phyloP scores from a whole-genome alignment of 2,888 invertebrate genomes.

The Macaria notata region DNA sequence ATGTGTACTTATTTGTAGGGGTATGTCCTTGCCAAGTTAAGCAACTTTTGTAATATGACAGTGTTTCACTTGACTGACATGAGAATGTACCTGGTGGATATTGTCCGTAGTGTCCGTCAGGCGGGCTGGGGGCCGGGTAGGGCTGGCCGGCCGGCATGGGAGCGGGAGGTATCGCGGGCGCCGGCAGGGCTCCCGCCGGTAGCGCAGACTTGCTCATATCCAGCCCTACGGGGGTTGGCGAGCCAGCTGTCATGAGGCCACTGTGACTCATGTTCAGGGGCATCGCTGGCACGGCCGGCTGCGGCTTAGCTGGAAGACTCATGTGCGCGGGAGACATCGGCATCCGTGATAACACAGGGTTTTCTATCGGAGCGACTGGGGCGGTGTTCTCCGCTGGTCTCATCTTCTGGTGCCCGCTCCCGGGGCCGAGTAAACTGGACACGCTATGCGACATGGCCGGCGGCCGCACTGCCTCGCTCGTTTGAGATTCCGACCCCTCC shows the following conservation, averaged over 20 bases:
- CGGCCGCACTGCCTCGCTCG: slow-evolving; percentile 33
- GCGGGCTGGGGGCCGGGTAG: slow-evolving; percentile 52
- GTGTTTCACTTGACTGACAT: too few relatives aligned
- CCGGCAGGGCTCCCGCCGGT: slow-evolving; percentile 31
- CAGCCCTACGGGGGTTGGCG: slow-evolving; percentile 41
- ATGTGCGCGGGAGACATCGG: slow-evolving; percentile 12
- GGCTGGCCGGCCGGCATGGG: slow-evolving; percentile 44
- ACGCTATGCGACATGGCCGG: slow-evolving; percentile 69
- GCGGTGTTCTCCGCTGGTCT: slow-evolving; percentile 45
- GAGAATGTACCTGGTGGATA: slow-evolving; percentile 61
- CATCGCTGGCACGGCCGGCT: slow-evolving; percentile 36
- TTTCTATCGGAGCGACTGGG: slow-evolving; percentile 46
- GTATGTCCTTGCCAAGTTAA: too few relatives aligned
- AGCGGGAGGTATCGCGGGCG: slow-evolving; percentile 41
- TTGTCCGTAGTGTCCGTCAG: slow-evolving; percentile 65
- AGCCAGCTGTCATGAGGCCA: slow-evolving; percentile 49
- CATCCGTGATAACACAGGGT: slow-evolving; percentile 30
- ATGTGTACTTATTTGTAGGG: too few relatives aligned
- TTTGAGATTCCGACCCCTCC: slow-evolving; percentile 55
- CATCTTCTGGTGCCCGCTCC: slow-evolving; percentile 38
- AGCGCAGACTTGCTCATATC: slow-evolving; percentile 41
- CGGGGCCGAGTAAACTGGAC: slow-evolving; percentile 63
- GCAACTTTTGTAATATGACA: too few relatives aligned
- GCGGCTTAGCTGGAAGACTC: slow-evolving; percentile 10
- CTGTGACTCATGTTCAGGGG: slow-evolving; percentile 51